A percentile compares a stretch with the other conserved stretches of the same genome.
phyloP scores from a whole-genome alignment of 1,140 invertebrate species.

The Euglossa dilemma region DNA sequence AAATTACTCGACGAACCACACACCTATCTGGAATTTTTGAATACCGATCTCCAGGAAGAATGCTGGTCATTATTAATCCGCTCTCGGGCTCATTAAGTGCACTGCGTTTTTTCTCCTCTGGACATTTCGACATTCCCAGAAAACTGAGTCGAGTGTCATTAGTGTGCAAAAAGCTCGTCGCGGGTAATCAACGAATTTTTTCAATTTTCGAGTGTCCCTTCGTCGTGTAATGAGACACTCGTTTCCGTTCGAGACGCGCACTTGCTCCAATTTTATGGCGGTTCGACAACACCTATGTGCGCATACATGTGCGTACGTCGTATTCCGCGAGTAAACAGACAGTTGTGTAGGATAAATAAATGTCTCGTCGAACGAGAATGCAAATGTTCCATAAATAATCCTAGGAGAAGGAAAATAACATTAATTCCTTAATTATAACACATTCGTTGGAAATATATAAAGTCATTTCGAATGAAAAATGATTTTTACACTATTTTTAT shows the following conservation, averaged over 20 bases:
- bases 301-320: neutral
- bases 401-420: no score
- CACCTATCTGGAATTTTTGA: no score
- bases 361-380: no score
- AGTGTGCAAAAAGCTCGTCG: neutral
- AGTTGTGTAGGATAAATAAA: no score
- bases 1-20: no score
- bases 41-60: no score
- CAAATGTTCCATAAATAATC: no score
- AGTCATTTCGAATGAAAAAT: no score
- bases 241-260: neutral
- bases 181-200: constrained; percentile 17
- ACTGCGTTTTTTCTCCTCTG: neutral
- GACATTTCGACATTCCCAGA: neutral
- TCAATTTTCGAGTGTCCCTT: constrained; percentile 10
- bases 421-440: no score
- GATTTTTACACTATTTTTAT: no score
- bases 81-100: neutral
- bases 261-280: neutral
- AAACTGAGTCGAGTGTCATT: constrained; percentile 8
- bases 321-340: neutral
- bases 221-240: neutral
- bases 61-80: neutral
- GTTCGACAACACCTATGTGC: neutral
- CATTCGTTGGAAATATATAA: no score